Base-by-base conservation (phyloP, 2,888 invertebrate genomes). In the Malthinus flaveolus region DNA sequence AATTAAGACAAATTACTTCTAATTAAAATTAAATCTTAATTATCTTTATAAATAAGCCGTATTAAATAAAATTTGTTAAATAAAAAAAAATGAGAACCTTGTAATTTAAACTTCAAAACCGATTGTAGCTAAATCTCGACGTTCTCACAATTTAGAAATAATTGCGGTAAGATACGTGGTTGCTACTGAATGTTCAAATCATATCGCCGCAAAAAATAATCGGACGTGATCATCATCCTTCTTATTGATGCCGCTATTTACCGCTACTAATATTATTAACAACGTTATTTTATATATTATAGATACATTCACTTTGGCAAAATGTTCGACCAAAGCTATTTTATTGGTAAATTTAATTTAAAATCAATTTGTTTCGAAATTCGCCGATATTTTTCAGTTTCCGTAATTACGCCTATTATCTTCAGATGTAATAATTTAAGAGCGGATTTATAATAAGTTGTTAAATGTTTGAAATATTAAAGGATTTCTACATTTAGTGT, bases 101-200 rank as follows among this genome's bases (percentile, higher is more conserved):
- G 11, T 10, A 35, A 35, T 11, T 35, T n/a, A 35, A 35, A n/a
- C 36, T n/a, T 12, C 23, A 45, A 15, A 48, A 35, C 48, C 42
- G 39, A 57, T 49, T 48, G 47, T 56, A 64, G 58, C 55, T 55
- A 58, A 62, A 64, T 62, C 56, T 33, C 32, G 49, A 57, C 47
- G 68, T 75, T 75, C 75, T 75, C 75, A 75, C 74, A 75, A 75
- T 75, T 75, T 73, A 73, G 71, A 74, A 73, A 73, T 75, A 73
- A 75, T 75, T 75, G 75, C 71, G 75, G 75, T 75, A 56, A 66
- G 59, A 31, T 71, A 70, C 70, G 73, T 71, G 72, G 71, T 67
- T 63, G 71, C 72, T 71, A 72, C 72, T 65, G 73, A 72, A 69
- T 67, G 66, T 60, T 69, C 66, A 68, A 68, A 63, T 65, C 64